phyloP scores from a whole-genome alignment of 2,888 invertebrate species.

The Neoscelio sp. region DNA sequence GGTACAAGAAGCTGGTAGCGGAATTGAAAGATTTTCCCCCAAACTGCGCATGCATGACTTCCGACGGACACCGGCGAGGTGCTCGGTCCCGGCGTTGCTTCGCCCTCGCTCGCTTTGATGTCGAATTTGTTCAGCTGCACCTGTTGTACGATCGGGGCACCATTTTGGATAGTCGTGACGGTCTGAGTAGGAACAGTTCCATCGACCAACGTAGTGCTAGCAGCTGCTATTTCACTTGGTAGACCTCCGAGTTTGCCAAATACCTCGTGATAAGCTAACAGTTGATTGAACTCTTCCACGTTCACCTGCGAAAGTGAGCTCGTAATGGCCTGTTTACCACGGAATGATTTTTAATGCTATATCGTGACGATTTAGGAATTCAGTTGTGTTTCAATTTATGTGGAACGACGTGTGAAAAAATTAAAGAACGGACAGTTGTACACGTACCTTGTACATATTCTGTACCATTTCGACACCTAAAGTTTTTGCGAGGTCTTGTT shows the following conservation, averaged over 20 bases:
- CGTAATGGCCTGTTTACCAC: no score
- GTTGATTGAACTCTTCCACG: constrained; percentile 93
- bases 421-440: no score
- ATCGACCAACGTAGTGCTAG: constrained; percentile 82
- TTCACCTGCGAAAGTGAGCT: constrained; percentile 83
- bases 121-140: constrained; percentile 82
- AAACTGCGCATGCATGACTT: constrained; percentile 92
- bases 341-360: no score
- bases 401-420: no score
- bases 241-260: constrained; percentile 86
- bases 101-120: constrained; percentile 80
- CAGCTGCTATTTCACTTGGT: constrained; percentile 84
- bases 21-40: constrained; percentile 94
- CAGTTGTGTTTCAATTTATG: background rate
- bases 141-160: constrained; percentile 81
- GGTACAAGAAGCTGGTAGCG: constrained; percentile 95
- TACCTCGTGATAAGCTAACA: constrained; percentile 94
- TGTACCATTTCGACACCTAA: constrained; percentile 90
- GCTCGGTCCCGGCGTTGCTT: constrained; percentile 82
- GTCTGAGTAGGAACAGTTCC: constrained; percentile 82
- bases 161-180: constrained; percentile 82
- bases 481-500: constrained; percentile 86
- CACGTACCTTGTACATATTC: constrained; percentile 89
- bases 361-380: no score
- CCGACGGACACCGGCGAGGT: constrained; percentile 86